Evolutionary conservation across 2,888 invertebrate genomes (phyloP), one percentile per base, ranked within the genome.

Genomic region (Sarcophaga variegata): DNA sequence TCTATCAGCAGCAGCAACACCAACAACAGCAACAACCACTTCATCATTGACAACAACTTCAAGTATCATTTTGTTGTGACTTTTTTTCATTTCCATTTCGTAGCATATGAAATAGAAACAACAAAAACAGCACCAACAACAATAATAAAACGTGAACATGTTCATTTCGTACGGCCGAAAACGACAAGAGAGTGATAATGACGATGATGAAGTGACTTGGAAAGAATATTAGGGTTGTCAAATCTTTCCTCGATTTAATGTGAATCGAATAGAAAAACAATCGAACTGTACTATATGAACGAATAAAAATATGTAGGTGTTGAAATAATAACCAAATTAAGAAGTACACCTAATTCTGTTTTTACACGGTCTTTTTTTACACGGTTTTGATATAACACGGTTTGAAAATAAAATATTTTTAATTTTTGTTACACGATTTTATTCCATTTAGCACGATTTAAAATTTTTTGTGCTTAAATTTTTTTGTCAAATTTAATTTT

Each of bases 11-110:
- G 76, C 25, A 76, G 75, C 85, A 84, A 17, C 4, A 54, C 14
- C 54, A 54, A 2, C 49, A 60, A 64, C 81, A 67, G 6, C 25
- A 37, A 70, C 20, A 76, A 71, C 85, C 82, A 63, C 82, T 83
- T 77, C 86, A 84, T 83, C 76, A 88, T 64, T 62, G 49, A 74
- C 54, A 77, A 67, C 81, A 77, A 76, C 83, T 72, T 72, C 54
- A 85, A 78, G 81, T 67, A 71, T 76, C 70, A 83, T 81, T 77
- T 69, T 69, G 47, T 71, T 69, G 75, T 69, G 49, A n/a, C 22
- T 71, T 77, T 63, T 60, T 70, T 45, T 49, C 45, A 66, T 49
- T 77, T 75, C 49, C 72, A 70, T 47, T 85, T 85, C 67, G n/a
- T 54, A 77, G 76, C 63, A 63, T 80, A 66, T 8, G 37, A 37